Evolutionary conservation across 2,797 vertebrate genomes (phyloP).

Genomic region (Smutsia temminckii): DNA sequence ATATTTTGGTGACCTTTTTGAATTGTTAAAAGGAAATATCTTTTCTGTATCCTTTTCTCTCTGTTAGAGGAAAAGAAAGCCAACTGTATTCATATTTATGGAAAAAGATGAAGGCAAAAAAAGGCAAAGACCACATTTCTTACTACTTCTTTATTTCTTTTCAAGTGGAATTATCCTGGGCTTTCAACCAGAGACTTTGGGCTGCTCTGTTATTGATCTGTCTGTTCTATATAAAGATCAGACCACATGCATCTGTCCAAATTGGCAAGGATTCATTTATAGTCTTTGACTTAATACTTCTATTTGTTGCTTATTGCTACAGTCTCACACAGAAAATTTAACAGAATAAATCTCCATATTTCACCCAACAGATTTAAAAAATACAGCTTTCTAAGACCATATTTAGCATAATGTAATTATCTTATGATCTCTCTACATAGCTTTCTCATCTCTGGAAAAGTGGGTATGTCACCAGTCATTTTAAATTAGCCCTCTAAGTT

Average conservation of each 20-base stretch:
- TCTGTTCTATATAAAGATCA: slow-evolving; percentile 50
- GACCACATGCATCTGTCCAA: slow-evolving; percentile 32
- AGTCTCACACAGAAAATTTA: background rate
- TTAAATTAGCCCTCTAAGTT: slow-evolving; percentile 1
- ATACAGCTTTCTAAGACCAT: background rate
- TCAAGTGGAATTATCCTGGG: slow-evolving; percentile 18
- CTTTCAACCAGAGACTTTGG: slow-evolving; percentile 47
- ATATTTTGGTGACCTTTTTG: slow-evolving; percentile 47
- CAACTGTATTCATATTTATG: slow-evolving; percentile 47
- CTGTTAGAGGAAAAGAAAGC: slow-evolving; percentile 35
- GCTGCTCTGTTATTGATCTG: slow-evolving; percentile 29
- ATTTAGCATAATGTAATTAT: background rate
- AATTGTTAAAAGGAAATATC: slow-evolving; percentile 8
- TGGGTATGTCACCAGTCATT: background rate
- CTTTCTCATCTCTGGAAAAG: background rate
- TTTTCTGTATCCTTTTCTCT: slow-evolving; percentile 34
- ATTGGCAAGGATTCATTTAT: slow-evolving; percentile 15
- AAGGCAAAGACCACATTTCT: slow-evolving; percentile 20
- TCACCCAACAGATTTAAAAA: background rate
- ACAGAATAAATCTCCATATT: background rate
- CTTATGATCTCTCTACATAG: background rate
- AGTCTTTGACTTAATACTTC: slow-evolving; percentile 12
- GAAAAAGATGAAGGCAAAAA: background rate
- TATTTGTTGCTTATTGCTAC: slow-evolving; percentile 48
- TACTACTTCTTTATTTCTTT: background rate